Conservation (phyloP, 2,113 vertebrate species). For the Bubalus kerabau region DNA sequence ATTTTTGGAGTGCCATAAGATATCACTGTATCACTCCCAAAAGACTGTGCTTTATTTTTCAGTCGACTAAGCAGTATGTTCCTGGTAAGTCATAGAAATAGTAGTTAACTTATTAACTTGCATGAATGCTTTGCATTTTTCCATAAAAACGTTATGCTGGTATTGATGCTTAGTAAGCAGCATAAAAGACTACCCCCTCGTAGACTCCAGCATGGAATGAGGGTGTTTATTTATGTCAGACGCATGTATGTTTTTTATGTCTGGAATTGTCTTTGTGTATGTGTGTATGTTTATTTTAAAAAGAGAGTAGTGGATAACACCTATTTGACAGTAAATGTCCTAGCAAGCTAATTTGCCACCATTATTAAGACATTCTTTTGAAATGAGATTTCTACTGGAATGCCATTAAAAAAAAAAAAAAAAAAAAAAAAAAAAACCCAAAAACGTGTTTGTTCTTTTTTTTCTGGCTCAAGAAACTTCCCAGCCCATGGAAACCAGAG, state of each 20-base stretch:
- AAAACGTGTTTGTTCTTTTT: neutral
- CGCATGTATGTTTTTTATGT: constrained; percentile 60
- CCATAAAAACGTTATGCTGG: constrained; percentile 45
- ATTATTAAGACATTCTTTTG: constrained; percentile 4
- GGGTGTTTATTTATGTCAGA: constrained; percentile 24
- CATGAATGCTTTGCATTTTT: constrained; percentile 73
- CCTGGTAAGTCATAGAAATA: constrained; percentile 69
- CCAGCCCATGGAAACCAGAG: neutral
- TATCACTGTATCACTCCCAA: constrained; percentile 64
- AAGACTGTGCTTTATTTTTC: constrained; percentile 75
- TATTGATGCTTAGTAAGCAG: constrained; percentile 48
- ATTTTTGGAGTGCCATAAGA: constrained; percentile 33
- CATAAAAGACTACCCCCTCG: neutral
- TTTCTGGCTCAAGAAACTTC: neutral
- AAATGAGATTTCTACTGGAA: constrained; percentile 34
- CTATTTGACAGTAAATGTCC: neutral
- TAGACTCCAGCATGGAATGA: constrained; percentile 61
- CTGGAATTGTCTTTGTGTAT: constrained; percentile 40
- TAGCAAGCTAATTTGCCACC: neutral
- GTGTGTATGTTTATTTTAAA: constrained; percentile 6
- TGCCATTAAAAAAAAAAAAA: neutral
- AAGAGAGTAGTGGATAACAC: neutral
- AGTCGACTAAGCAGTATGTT: constrained; percentile 76
- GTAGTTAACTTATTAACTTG: constrained; percentile 51
- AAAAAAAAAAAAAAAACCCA: neutral